Percentiles rank a stretch among this genome's conserved stretches.
phyloP scores from a whole-genome alignment of 2,113 vertebrate species.

The Corynorhinus townsendii region DNA sequence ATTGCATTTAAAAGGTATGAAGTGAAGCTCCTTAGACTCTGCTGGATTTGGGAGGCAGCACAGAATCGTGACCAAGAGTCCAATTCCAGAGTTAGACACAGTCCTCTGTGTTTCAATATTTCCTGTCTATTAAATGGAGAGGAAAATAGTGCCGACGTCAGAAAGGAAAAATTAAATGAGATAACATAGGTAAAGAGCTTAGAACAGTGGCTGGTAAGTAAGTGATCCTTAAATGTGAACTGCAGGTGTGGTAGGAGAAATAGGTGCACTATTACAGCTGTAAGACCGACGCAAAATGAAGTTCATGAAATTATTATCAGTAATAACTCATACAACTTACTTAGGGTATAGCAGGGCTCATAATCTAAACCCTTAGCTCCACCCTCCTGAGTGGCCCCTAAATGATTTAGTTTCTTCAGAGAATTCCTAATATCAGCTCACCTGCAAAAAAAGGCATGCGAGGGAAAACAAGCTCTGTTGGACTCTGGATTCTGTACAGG shows the following conservation, averaged over 20 bases:
- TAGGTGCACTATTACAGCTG: background rate
- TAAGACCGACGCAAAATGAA: background rate
- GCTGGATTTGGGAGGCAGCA: background rate
- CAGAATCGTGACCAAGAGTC: background rate
- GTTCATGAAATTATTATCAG: slow-evolving; percentile 3
- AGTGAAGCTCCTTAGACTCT: background rate
- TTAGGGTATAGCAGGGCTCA: background rate
- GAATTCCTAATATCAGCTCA: background rate
- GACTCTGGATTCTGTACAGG: background rate
- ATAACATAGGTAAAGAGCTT: background rate
- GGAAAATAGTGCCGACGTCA: background rate
- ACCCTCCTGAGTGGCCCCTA: background rate
- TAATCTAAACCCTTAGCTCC: background rate
- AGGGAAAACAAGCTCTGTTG: background rate
- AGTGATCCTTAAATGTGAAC: background rate
- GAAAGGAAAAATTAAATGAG: background rate
- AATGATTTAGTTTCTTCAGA: slow-evolving; percentile 4
- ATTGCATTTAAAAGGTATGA: background rate
- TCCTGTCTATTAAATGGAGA: background rate
- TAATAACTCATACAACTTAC: background rate
- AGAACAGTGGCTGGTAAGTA: background rate
- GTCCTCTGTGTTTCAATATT: background rate
- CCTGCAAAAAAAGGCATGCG: background rate
- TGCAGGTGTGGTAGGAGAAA: background rate
- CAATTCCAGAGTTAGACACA: background rate